Percentiles rank a stretch among this genome's conserved stretches.
phyloP scores from a whole-genome alignment of 2,888 invertebrate species.

The Scrobipalpa costella region DNA sequence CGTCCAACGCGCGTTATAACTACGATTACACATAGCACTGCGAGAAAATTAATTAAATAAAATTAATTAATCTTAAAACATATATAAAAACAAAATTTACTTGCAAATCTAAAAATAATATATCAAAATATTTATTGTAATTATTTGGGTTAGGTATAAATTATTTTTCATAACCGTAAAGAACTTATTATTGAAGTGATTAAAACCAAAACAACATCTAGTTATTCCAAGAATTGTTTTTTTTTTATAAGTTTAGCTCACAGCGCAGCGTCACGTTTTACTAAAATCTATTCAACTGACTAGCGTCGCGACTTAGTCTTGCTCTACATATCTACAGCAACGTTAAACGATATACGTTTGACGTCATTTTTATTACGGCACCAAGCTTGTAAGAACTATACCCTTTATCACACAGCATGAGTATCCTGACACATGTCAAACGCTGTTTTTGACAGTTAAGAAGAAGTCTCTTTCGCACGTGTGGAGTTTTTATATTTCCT shows the following conservation, averaged over 20 bases:
- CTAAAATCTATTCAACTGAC: conserved; percentile 40
- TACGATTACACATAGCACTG: conserved; percentile 8
- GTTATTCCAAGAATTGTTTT: background rate
- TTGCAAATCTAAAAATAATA: too few species aligned
- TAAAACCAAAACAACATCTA: background rate
- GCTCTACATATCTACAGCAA: conserved; percentile 23
- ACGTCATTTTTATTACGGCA: conserved; percentile 22
- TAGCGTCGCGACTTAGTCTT: conserved; percentile 47
- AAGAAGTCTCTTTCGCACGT: too few species aligned
- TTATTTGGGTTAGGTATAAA: too few species aligned
- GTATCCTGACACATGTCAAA: too few species aligned
- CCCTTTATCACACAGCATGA: too few species aligned
- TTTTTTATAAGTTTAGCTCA: background rate
- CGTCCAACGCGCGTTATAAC: conserved; percentile 53
- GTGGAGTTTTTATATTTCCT: too few species aligned
- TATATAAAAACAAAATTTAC: too few species aligned
- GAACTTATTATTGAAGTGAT: too few species aligned
- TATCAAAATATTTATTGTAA: too few species aligned
- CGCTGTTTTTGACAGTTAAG: too few species aligned
- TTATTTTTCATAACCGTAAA: too few species aligned
- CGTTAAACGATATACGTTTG: conserved; percentile 12
- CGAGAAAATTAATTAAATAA: background rate
- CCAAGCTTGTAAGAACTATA: conserved; percentile 27
- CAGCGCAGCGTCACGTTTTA: background rate
- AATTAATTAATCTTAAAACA: background rate